A percentile compares a stretch with the other conserved stretches of the same genome.
Evolutionary conservation across 2,113 vertebrate genomes (phyloP).

Genomic region (Trogon melanurus): DNA sequence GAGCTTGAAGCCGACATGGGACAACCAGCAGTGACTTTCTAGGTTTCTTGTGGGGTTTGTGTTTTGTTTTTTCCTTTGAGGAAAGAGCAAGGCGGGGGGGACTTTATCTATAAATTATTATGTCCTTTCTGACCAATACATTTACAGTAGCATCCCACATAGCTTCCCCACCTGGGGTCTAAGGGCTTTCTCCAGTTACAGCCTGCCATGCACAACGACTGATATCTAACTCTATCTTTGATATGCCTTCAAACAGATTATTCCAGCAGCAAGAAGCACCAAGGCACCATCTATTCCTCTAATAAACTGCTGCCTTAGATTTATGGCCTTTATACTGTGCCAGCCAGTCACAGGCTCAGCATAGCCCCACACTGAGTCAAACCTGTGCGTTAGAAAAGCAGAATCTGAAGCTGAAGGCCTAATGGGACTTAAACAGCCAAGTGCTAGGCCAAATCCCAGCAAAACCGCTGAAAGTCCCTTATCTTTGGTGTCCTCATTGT

Average conservation of each 20-base stretch:
- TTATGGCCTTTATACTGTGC: not conserved
- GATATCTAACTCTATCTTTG: not conserved
- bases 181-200: slow-evolving; percentile 1
- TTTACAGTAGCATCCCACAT: slow-evolving; percentile 1
- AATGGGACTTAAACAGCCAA: not conserved
- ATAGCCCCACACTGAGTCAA: not conserved
- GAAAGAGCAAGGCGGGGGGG: not conserved
- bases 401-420: not conserved
- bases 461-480: not conserved
- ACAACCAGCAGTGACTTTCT: not conserved
- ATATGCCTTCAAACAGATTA: slow-evolving; percentile 9
- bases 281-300: not conserved
- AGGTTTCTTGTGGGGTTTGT: not conserved
- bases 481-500: not conserved
- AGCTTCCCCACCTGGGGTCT: not conserved
- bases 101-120: slow-evolving; percentile 57
- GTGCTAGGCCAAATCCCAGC: not conserved
- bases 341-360: not conserved
- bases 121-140: not conserved
- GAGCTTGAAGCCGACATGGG: not conserved
- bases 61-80: not conserved
- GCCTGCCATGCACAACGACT: not conserved
- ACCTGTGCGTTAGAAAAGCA: accelerated
- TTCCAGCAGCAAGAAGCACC: slow-evolving; percentile 26
- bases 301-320: not conserved